Evolutionary conservation across 1,140 invertebrate genomes (phyloP).

Genomic region (Pseudomyrmex concolor): DNA sequence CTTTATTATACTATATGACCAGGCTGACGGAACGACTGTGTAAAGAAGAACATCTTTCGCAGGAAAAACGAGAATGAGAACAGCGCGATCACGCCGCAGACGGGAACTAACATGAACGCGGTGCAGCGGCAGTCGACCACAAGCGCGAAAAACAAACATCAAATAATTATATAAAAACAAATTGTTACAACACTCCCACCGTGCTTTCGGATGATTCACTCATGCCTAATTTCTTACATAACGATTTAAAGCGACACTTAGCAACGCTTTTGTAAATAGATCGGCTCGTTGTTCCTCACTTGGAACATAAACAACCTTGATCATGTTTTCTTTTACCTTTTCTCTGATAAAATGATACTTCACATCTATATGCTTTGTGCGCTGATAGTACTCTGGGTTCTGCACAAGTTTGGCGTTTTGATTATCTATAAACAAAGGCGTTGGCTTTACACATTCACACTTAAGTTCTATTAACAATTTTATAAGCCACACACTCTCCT

Average conservation of each 20-base stretch:
- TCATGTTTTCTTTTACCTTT: not conserved
- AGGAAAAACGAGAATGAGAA: too few species aligned
- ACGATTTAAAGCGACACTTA: not conserved
- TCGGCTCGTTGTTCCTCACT: not conserved
- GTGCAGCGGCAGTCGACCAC: too few species aligned
- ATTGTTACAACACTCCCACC: too few species aligned
- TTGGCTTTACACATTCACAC: not conserved
- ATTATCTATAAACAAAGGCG: constrained; percentile 73
- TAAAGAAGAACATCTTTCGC: too few species aligned
- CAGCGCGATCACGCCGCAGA: too few species aligned
- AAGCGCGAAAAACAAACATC: too few species aligned
- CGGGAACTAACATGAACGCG: too few species aligned
- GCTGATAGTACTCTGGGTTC: constrained; percentile 75
- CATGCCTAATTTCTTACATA: not conserved
- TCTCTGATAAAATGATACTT: constrained; percentile 58
- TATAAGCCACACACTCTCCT: constrained; percentile 77
- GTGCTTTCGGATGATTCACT: not conserved
- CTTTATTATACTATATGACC: too few species aligned
- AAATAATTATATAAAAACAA: too few species aligned
- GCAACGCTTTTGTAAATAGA: not conserved
- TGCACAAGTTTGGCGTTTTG: constrained; percentile 77
- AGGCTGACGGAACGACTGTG: too few species aligned
- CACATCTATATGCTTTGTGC: constrained; percentile 78
- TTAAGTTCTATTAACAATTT: constrained; percentile 58
- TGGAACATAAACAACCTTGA: not conserved